These are phyloP conservation scores for Ciconia boyciana DNA, from an alignment of 2,113 vertebrate genomes.

Conservation along the genomic window DNA sequence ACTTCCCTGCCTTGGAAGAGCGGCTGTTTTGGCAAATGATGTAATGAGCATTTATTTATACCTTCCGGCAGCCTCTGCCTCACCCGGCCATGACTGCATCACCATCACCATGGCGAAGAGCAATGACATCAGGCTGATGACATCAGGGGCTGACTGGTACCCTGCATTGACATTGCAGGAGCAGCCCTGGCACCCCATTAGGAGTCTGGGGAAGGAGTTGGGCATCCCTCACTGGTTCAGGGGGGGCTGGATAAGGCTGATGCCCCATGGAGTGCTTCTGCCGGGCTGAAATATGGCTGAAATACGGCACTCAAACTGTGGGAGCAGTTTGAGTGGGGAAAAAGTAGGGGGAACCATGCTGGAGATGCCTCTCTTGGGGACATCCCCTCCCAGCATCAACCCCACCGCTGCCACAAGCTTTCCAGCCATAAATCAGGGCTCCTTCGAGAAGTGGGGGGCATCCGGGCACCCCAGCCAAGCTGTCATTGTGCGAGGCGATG, in stretches of 20 bases:
- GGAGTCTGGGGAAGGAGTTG: neutral
- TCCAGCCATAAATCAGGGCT: constrained; percentile 62
- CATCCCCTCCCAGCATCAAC: neutral
- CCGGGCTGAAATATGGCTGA: neutral
- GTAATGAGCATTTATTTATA: neutral
- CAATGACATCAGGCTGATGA: neutral
- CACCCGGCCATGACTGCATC: neutral
- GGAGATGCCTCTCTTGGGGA: neutral
- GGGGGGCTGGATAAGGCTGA: neutral
- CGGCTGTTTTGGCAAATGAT: neutral
- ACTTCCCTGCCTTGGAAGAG: neutral
- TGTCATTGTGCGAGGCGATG: constrained; percentile 32
- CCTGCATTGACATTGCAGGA: neutral
- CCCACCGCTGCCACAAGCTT: neutral
- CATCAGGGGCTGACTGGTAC: neutral
- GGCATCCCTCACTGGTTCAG: neutral
- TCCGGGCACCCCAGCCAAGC: constrained; percentile 58
- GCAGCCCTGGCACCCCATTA: neutral
- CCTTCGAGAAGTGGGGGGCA: constrained; percentile 34
- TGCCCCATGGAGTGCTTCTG: neutral
- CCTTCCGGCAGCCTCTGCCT: neutral
- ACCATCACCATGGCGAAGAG: neutral
- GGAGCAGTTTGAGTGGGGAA: neutral
- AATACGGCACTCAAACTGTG: too few species aligned
- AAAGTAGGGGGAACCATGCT: neutral